Evolutionary conservation across 2,113 vertebrate genomes (phyloP).

Genomic region (Sialia sialis): DNA sequence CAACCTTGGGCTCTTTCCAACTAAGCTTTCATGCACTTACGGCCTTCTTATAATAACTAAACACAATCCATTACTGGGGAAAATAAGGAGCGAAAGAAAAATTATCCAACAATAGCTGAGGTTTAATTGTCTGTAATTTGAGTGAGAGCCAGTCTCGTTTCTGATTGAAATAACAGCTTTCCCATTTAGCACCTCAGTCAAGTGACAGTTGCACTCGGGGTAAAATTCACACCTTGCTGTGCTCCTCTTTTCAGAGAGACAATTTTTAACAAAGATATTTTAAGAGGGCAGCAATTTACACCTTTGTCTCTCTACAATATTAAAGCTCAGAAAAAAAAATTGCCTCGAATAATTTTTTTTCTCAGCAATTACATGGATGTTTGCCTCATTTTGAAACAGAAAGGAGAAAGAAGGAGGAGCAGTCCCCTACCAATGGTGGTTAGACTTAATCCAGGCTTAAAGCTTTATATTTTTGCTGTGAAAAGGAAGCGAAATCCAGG

Average conservation of each 20-base stretch:
- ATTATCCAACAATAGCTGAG: neutral
- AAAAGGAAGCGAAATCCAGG: neutral
- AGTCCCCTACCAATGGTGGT: neutral
- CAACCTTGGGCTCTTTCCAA: neutral
- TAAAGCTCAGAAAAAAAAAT: neutral
- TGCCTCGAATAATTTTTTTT: neutral
- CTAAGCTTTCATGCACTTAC: neutral
- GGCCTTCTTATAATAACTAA: neutral
- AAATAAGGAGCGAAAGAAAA: neutral
- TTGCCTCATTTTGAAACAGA: neutral
- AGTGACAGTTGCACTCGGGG: neutral
- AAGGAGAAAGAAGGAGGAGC: neutral
- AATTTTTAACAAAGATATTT: neutral
- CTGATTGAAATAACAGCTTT: slow-evolving; percentile 10
- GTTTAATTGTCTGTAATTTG: neutral
- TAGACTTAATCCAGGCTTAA: neutral
- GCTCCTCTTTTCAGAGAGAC: neutral
- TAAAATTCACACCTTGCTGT: slow-evolving; percentile 4
- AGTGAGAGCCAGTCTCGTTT: neutral
- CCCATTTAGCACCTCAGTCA: neutral
- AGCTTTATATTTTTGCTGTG: neutral
- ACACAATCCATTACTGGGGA: neutral
- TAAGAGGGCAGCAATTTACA: neutral
- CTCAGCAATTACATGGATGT: neutral
- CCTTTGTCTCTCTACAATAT: neutral